These are phyloP conservation scores for Ciconia boyciana DNA, from an alignment of 2,113 vertebrate species.

Conservation along the genomic window DNA sequence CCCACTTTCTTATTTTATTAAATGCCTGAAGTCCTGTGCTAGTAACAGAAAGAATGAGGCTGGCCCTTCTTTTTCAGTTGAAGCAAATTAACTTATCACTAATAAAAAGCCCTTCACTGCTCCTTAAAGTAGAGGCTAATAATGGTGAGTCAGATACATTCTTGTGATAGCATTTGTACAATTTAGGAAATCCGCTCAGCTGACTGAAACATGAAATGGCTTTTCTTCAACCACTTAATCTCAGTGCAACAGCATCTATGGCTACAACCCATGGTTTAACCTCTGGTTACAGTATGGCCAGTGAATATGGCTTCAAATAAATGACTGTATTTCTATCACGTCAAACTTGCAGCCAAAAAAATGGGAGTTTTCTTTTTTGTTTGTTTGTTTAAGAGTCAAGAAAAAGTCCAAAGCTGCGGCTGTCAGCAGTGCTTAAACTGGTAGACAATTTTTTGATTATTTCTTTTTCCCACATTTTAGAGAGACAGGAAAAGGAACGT, in stretches of 20 bases:
- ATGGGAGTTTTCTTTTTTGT: neutral
- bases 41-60: neutral
- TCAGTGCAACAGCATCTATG: neutral
- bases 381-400: neutral
- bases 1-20: neutral
- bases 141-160: neutral
- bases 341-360: neutral
- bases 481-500: neutral
- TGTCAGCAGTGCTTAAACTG: neutral
- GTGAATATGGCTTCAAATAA: neutral
- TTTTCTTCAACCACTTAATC: neutral
- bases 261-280: neutral
- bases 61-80: neutral
- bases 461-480: neutral
- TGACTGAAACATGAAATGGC: neutral
- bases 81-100: neutral
- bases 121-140: neutral
- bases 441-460: neutral
- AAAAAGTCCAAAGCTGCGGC: neutral
- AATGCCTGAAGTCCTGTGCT: neutral
- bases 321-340: neutral
- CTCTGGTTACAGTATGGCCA: neutral
- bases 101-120: neutral
- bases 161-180: neutral
- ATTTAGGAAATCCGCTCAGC: neutral